Base-by-base conservation (phyloP, 2,113 vertebrate species). In the Gallinago paraguaiae region DNA sequence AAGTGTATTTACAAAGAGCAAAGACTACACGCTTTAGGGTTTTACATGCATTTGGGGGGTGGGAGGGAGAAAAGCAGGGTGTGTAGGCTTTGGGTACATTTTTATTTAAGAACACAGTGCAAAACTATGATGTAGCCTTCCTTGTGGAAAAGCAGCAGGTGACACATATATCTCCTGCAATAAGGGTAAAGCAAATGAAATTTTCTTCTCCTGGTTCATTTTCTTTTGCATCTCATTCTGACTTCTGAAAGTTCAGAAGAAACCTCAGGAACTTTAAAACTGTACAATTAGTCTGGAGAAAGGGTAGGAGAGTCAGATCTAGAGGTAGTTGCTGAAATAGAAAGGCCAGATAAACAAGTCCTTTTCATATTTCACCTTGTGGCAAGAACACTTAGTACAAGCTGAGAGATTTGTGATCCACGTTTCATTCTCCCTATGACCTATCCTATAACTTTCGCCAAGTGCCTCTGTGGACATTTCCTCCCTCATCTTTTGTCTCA, bases 371-470 rank as follows among this genome's bases (percentile, higher is more conserved):
- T 85, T 87, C 75, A 95, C 61, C 35, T 37, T 90, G 37, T 78
- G 37, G n/a, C 60, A 91, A 86, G 65, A 86, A 50, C n/a, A 54
- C 22, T 77, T 50, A 57, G 68, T 31, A 77, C 51, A 65, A 81
- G 31, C 68, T 0, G 7, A 86, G 79, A 74, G 31, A 71, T 75
- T 74, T 83, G 46, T 67, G n/a, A 74, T 90, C 46, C 17, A 6
- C 81, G 20, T 88, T 88, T 86, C n/a, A 35, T 74, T 92, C 76
- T 90, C 56, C 31, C 56, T 50, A 77, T 95, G 76, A 92, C 64
- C 61, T 93, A 28, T 71, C 23, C 79, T 89, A 11, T 39, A 81
- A 67, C 53, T 92, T 67, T 89, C 46, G 51, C 72, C 64, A 63
- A 7, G 9, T 86, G n/a, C 60, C 71, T 88, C 46, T 74, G 46